Percentiles rank a stretch among this genome's conserved stretches.
These are phyloP conservation scores for Acrocyrtus sp. DNA, from an alignment of 2,888 invertebrate species.

Conservation along the genomic window DNA sequence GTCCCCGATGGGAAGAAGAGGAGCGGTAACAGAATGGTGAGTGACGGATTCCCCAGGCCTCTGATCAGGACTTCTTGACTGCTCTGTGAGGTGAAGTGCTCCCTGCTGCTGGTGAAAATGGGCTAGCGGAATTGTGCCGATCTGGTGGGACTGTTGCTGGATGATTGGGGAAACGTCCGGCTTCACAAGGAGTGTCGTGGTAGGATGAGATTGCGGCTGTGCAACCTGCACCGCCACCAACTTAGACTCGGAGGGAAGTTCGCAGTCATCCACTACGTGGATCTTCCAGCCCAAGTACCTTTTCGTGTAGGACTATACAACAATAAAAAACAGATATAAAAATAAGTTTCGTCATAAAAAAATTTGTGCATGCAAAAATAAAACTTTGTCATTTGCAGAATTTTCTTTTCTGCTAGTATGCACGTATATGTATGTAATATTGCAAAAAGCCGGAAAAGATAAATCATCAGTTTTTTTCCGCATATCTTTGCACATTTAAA, in stretches of 20 bases:
- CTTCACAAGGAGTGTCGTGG: background rate
- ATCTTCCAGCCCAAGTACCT: conserved; percentile 96
- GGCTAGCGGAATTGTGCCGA: background rate
- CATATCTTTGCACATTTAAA: too few species aligned
- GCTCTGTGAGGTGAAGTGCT: conserved; percentile 23
- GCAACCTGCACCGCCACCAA: conserved; percentile 15
- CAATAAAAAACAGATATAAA: background rate
- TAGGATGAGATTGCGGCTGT: background rate
- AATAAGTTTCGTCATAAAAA: too few species aligned
- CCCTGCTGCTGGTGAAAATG: conserved; percentile 22
- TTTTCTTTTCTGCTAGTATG: background rate
- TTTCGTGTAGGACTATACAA: conserved; percentile 85
- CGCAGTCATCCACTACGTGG: conserved; percentile 86
- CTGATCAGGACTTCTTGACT: conserved; percentile 35
- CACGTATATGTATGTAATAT: too few species aligned
- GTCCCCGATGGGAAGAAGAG: conserved; percentile 23
- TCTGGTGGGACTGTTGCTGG: background rate
- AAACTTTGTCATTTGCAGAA: too few species aligned
- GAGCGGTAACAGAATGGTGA: conserved; percentile 27
- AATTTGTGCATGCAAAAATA: too few species aligned
- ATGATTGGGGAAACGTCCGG: background rate
- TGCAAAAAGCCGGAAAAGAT: too few species aligned
- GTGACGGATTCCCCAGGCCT: conserved; percentile 38
- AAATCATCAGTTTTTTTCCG: too few species aligned
- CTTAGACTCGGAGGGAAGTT: conserved; percentile 45